Evolutionary conservation across 64 coral and sea anemone species (phyloP).

Genomic region (Montipora efflorescens): DNA sequence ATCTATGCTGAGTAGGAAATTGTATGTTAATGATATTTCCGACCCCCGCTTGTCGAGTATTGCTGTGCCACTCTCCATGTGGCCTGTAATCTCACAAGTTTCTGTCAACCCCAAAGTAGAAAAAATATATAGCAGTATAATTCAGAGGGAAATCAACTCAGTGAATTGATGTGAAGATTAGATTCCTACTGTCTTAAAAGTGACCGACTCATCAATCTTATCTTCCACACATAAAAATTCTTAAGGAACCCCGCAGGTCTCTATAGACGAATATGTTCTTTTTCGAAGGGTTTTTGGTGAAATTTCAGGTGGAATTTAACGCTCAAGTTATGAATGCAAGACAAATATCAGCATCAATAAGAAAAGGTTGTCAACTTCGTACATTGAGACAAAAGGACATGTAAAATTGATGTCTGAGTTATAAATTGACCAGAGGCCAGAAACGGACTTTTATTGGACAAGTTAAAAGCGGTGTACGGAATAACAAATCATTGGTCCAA

Average conservation of each 20-base stretch:
- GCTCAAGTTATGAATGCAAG: too few species aligned
- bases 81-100: constrained; percentile 40
- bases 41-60: background rate
- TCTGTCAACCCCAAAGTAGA: background rate
- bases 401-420: too few species aligned
- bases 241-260: background rate
- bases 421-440: background rate
- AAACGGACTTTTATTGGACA: background rate
- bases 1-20: background rate
- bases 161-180: background rate
- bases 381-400: too few species aligned
- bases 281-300: too few species aligned
- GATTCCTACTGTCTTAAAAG: background rate
- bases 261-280: too few species aligned
- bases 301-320: too few species aligned
- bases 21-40: constrained; percentile 4
- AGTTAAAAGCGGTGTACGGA: background rate
- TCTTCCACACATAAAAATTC: background rate
- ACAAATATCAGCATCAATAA: too few species aligned
- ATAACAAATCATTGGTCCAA: background rate
- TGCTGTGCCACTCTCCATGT: background rate
- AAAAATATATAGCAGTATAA: background rate
- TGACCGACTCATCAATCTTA: background rate
- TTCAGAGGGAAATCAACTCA: background rate
- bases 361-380: too few species aligned